Percentiles rank a stretch among this genome's conserved stretches.
Evolutionary conservation across 2,888 invertebrate species (phyloP).

Genomic region (Epinotia bilunana): DNA sequence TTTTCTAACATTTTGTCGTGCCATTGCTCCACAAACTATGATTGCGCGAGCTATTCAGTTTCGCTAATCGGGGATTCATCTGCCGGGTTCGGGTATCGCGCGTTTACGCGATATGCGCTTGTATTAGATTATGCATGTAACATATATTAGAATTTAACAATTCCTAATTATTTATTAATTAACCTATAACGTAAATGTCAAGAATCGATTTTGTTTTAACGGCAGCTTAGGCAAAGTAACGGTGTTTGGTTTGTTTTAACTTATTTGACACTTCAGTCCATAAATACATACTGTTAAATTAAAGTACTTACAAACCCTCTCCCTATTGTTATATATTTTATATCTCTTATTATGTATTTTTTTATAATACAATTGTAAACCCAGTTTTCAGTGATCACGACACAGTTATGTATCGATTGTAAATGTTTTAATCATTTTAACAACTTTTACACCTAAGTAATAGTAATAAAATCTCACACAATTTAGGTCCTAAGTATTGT

Average conservation of each 20-base stretch:
- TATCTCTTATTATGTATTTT: no score
- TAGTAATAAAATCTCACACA: conserved; percentile 60
- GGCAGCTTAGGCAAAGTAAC: not conserved
- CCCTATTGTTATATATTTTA: no score
- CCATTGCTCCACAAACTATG: not conserved
- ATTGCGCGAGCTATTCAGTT: not conserved
- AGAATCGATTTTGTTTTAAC: not conserved
- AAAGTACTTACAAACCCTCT: no score
- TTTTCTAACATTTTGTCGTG: not conserved
- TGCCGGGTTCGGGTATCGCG: no score
- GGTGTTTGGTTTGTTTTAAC: not conserved
- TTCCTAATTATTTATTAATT: not conserved
- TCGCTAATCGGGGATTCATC: not conserved
- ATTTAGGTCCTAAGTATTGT: conserved; percentile 71
- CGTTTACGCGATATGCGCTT: not conserved
- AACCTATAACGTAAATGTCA: not conserved
- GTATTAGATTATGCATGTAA: not conserved
- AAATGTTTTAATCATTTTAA: conserved; percentile 3
- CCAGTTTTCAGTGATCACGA: not conserved
- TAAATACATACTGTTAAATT: not conserved
- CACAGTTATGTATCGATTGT: not conserved
- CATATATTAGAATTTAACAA: not conserved
- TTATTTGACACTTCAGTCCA: not conserved
- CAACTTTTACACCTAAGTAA: conserved; percentile 44
- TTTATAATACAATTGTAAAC: not conserved